phyloP scores from a whole-genome alignment of 2,888 invertebrate species.

The Galeopsomyia nigrocyanea region DNA sequence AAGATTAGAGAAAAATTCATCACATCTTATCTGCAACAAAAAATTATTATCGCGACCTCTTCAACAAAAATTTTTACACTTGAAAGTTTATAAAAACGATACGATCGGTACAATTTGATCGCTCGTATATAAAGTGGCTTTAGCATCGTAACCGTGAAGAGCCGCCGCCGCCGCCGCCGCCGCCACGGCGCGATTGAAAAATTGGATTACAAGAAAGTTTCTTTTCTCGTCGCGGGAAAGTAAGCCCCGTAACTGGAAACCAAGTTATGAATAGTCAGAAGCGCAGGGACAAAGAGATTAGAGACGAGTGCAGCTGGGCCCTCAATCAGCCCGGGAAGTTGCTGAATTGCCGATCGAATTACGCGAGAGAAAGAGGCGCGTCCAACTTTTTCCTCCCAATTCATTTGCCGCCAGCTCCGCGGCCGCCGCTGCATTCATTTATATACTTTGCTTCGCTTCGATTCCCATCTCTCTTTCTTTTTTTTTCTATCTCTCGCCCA shows the following conservation, averaged over 20 bases:
- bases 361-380: conserved; percentile 38
- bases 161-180: no score
- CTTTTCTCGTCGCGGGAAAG: no score
- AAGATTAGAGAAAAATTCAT: no score
- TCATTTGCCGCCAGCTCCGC: conserved; percentile 20
- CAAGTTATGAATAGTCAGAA: conserved; percentile 54
- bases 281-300: conserved; percentile 2
- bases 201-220: no score
- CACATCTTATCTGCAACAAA: no score
- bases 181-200: no score
- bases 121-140: no score
- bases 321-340: conserved; percentile 15
- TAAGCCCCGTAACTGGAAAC: background rate
- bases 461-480: conserved; percentile 4
- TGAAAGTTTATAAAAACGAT: no score
- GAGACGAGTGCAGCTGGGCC: background rate
- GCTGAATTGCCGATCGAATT: conserved; percentile 49
- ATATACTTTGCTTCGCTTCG: conserved; percentile 1
- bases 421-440: conserved; percentile 23
- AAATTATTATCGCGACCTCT: no score
- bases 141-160: no score
- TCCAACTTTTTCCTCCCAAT: conserved; percentile 46
- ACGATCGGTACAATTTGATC: no score
- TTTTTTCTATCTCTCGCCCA: conserved; percentile 34
- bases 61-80: no score